Evolutionary conservation across 1,140 invertebrate genomes (phyloP), one percentile per base, ranked within the genome.

Genomic region (Euura lappo): DNA sequence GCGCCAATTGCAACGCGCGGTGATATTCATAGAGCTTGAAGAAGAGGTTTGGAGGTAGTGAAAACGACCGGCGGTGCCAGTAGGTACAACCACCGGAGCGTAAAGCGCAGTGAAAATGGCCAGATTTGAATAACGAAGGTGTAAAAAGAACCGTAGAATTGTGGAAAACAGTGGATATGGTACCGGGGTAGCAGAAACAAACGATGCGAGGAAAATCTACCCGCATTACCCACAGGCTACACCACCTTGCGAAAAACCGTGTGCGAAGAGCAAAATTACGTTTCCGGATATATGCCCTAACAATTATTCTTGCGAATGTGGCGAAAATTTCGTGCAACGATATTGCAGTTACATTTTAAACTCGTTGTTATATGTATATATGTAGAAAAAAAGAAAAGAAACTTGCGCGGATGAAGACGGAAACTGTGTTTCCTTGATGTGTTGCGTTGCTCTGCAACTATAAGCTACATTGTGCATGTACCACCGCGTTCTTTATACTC

Each of bases 81-180:
- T 3, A 60, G 51, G 51, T 11, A 60, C 51, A n/a, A 28, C 28
- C 28, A 28, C 28, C 28, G 28, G 28, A 28, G 28, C 28, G 28
- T 28, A 28, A 28, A 28, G 28, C 28, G 28, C 28, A 28, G 51
- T 60, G 51, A n/a, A 60, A 60, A 60, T 60, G 10, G 51, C 51
- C 13, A n/a, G 51, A 60, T 60, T 60, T 60, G 51, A 60, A 60
- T 60, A 60, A 60, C 51, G 51, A 60, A 60, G 51, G 51, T 60
- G 13, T 6, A n/a, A 28, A 28, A 28, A 28, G 28, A 28, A 28
- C 28, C 28, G 28, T 8, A 3, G 51, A 60, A 60, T 0, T 11
- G 51, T 11, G 13, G 51, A 60, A 60, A 6, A 60, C 10, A 60
- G 51, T 11, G 51, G 3, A n/a, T n/a, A 60, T 11, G 13, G 51